phyloP scores from a whole-genome alignment of 2,797 vertebrate genomes.

The Kryptopterus vitreolus region DNA sequence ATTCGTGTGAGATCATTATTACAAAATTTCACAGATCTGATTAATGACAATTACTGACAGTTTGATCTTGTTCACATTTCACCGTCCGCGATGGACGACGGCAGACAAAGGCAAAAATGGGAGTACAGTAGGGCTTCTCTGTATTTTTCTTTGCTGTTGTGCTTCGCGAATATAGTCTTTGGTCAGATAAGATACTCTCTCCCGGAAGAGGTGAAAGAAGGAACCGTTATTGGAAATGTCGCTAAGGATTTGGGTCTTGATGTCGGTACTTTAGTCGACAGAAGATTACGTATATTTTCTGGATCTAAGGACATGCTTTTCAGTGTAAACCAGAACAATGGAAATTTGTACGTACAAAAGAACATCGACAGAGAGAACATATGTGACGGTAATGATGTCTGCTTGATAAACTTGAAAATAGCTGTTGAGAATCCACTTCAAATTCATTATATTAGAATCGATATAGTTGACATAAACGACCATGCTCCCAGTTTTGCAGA shows the following conservation, averaged over 20 bases:
- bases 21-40: background rate
- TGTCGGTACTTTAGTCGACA: constrained; percentile 57
- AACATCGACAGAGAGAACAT: constrained; percentile 75
- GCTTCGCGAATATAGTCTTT: background rate
- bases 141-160: constrained; percentile 20
- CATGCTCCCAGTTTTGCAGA: constrained; percentile 61
- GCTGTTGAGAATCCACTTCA: constrained; percentile 75
- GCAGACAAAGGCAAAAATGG: constrained; percentile 31
- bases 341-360: constrained; percentile 66
- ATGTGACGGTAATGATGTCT: constrained; percentile 64
- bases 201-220: constrained; percentile 64
- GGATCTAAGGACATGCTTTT: constrained; percentile 57
- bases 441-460: constrained; percentile 63
- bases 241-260: constrained; percentile 68
- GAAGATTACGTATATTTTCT: constrained; percentile 62
- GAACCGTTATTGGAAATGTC: constrained; percentile 67
- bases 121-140: constrained; percentile 1
- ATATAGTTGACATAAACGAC: constrained; percentile 48
- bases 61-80: background rate
- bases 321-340: constrained; percentile 70
- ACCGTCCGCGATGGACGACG: constrained; percentile 23
- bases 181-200: constrained; percentile 65
- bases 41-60: background rate
- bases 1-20: background rate
- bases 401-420: constrained; percentile 72